A percentile compares a stretch with the other conserved stretches of the same genome.
Evolutionary conservation across 2,888 invertebrate genomes (phyloP).

Genomic region (Horisme vitalbata): DNA sequence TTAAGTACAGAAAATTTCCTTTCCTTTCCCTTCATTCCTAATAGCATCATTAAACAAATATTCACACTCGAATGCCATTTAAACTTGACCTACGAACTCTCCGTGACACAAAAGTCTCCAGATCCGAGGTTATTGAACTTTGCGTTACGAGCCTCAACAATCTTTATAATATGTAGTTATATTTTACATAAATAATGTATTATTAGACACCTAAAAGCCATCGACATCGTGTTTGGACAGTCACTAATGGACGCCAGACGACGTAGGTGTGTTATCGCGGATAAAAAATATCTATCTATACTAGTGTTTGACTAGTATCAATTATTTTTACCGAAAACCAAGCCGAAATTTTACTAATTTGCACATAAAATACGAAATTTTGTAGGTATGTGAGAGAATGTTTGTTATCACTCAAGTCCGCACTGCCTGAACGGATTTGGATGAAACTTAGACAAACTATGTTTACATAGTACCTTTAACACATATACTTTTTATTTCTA

Average conservation of each 20-base stretch:
- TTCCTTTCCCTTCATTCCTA: no score
- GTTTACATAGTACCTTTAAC: no score
- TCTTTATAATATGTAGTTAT: slow-evolving; percentile 23
- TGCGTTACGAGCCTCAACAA: slow-evolving; percentile 6
- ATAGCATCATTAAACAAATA: no score
- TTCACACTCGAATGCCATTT: no score
- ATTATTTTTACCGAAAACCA: slow-evolving; percentile 12
- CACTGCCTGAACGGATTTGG: no score
- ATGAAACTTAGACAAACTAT: no score
- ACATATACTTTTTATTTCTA: no score
- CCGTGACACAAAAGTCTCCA: slow-evolving; percentile 14
- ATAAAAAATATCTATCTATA: slow-evolving; percentile 41
- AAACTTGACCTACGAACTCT: no score
- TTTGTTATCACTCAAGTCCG: no score
- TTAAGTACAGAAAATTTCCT: no score
- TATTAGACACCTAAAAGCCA: slow-evolving; percentile 48
- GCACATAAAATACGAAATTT: neutral
- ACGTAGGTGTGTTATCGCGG: slow-evolving; percentile 36
- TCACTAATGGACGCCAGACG: slow-evolving; percentile 51
- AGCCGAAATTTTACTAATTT: slow-evolving; percentile 3
- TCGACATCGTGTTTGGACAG: slow-evolving; percentile 54
- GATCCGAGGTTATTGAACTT: slow-evolving; percentile 22
- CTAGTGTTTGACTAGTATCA: slow-evolving; percentile 28
- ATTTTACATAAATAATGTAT: slow-evolving; percentile 38
- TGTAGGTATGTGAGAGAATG: no score